A percentile compares a stretch with the other conserved stretches of the same genome.
phyloP scores from a whole-genome alignment of 2,113 vertebrate species.

The Leptobrachium ailaonicum region DNA sequence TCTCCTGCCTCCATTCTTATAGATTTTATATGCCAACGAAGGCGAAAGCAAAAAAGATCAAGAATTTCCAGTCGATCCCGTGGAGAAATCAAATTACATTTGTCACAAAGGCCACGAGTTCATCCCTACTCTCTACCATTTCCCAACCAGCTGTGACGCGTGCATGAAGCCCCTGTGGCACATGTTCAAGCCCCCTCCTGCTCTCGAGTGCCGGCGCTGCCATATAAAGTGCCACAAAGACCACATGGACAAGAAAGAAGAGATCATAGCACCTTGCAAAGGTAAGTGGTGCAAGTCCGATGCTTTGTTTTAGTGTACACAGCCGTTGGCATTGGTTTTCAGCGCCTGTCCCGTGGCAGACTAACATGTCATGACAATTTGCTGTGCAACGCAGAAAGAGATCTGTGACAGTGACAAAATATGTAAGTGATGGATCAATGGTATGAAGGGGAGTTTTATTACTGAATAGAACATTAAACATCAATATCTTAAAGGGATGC shows the following conservation, averaged over 20 bases:
- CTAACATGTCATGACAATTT: no score
- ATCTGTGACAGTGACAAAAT: no score
- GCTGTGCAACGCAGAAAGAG: no score
- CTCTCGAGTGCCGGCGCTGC: slow-evolving; percentile 94
- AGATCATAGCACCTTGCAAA: slow-evolving; percentile 94
- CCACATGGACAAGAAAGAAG: slow-evolving; percentile 98
- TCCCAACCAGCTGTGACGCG: slow-evolving; percentile 96
- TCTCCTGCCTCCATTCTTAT: slow-evolving; percentile 14
- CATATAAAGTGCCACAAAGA: slow-evolving; percentile 99
- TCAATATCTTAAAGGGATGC: no score
- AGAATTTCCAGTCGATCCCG: slow-evolving; percentile 82
- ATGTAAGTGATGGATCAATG: no score
- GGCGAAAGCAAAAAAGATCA: slow-evolving; percentile 97
- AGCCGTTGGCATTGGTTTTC: no score
- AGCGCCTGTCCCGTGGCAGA: no score
- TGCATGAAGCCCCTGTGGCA: slow-evolving; percentile 98
- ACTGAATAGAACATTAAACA: no score
- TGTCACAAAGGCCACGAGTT: slow-evolving; percentile 99
- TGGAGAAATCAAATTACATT: slow-evolving; percentile 96
- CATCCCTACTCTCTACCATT: slow-evolving; percentile 97
- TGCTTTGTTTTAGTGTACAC: no score
- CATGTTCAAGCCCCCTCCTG: slow-evolving; percentile 98
- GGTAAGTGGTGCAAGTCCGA: slow-evolving; percentile 62
- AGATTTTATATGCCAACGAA: slow-evolving; percentile 98
- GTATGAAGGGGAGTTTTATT: no score